Evolutionary conservation across 2,888 invertebrate genomes (phyloP), one percentile per base, ranked within the genome.

Genomic region (Orthosia gracilis): DNA sequence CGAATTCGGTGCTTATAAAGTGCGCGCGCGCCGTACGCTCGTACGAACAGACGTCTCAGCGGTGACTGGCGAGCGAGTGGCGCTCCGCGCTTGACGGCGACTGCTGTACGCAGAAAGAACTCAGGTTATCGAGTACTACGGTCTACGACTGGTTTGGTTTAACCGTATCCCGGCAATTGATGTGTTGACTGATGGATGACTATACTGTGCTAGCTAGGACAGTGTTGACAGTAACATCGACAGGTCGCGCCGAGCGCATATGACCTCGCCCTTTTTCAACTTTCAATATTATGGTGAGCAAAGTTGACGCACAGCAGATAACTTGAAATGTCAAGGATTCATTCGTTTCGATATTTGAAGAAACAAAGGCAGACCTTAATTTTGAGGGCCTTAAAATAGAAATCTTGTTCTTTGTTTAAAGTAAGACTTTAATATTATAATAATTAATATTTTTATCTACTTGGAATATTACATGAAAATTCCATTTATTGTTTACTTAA

Each of bases 51-150:
- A 86, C 93, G 93, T 85, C 89, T 89, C 85, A 87, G 86, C 90
- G 91, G 92, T 90, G 95, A 93, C 94, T 95, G 94, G 93, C 93
- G n/a, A n/a, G n/a, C n/a, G n/a, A n/a, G n/a, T n/a, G n/a, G n/a
- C n/a, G n/a, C n/a, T n/a, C n/a, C n/a, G 91, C 89, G 89, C 88
- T 87, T 85, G 86, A 80, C 73, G 88, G 62, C 67, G 73, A 75
- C 67, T 61, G 70, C 70, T 66, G 87, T 86, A 87, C 84, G 83
- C 84, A 83, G 85, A 85, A 81, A 85, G 83, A 85, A 85, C 85
- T 84, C 90, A 91, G 90, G 91, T 91, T 91, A 90, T 89, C 86
- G 84, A 88, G 87, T 91, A 89, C 89, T 90, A 89, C 87, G 92
- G 94, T 94, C 89, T 90, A 89, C 87, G 92, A 94, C 94, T 94